A percentile compares a stretch with the other conserved stretches of the same genome.
phyloP scores from a whole-genome alignment of 2,797 vertebrate genomes.

The Lophura swinhoii region DNA sequence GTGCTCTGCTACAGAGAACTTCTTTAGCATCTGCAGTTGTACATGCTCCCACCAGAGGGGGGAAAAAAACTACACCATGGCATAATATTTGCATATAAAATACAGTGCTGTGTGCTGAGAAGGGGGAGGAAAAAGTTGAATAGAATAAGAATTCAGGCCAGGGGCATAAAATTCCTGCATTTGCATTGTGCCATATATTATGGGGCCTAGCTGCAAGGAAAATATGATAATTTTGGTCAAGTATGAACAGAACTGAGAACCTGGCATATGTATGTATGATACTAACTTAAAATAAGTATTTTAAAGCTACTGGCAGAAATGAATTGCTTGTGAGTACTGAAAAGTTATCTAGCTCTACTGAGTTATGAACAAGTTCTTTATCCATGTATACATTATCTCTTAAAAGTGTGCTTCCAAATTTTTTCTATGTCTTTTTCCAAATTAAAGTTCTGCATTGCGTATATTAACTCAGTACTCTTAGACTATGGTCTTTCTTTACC shows the following conservation, averaged over 20 bases:
- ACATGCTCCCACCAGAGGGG: slow-evolving; percentile 76
- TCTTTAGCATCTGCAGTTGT: slow-evolving; percentile 48
- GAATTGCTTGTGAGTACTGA: not conserved
- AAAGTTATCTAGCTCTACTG: not conserved
- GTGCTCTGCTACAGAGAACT: fast-evolving
- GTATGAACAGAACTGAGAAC: not conserved
- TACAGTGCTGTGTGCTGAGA: not conserved
- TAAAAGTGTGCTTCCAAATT: not conserved
- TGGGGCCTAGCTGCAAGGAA: not conserved
- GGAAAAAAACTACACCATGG: slow-evolving; percentile 38
- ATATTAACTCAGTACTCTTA: not conserved
- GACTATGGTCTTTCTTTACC: not conserved
- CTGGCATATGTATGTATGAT: not conserved
- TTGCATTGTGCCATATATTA: slow-evolving; percentile 23
- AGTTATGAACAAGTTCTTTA: not conserved
- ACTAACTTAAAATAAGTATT: not conserved
- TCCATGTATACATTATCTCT: not conserved
- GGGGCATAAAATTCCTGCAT: not conserved
- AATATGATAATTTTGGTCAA: not conserved
- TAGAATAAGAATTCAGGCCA: slow-evolving; percentile 14
- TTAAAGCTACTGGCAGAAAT: slow-evolving; percentile 16
- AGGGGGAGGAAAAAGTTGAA: not conserved
- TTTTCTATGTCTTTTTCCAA: not conserved
- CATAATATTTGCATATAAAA: slow-evolving; percentile 46
- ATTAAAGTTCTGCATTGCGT: not conserved